phyloP scores from a whole-genome alignment of 1,140 invertebrate genomes.

The Lutraria rhynchaena region DNA sequence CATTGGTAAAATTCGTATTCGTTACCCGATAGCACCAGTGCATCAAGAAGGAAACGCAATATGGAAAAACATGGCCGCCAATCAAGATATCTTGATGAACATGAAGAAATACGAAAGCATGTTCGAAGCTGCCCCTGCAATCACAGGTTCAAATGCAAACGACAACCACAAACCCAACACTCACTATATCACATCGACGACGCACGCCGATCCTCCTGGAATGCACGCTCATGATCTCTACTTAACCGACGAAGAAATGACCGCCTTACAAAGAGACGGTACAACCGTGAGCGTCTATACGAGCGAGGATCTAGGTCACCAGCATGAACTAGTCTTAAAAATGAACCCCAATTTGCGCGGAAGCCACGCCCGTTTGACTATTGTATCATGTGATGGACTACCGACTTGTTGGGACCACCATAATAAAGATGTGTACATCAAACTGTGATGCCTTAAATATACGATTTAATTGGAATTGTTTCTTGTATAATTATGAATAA shows the following conservation, averaged over 20 bases:
- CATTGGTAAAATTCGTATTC: slow-evolving; percentile 65
- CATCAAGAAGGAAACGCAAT: slow-evolving; percentile 67
- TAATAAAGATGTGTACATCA: background rate
- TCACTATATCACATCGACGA: slow-evolving; percentile 10
- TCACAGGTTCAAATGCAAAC: background rate
- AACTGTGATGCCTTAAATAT: too few species aligned
- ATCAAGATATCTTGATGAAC: slow-evolving; percentile 71
- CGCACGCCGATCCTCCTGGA: background rate
- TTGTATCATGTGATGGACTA: slow-evolving; percentile 38
- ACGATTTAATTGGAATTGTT: too few species aligned
- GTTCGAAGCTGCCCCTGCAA: slow-evolving; percentile 28
- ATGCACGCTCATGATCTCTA: slow-evolving; percentile 58
- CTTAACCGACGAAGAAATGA: slow-evolving; percentile 45
- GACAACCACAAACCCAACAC: background rate
- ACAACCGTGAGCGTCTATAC: slow-evolving; percentile 35
- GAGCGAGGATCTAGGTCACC: slow-evolving; percentile 53
- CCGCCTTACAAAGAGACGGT: background rate
- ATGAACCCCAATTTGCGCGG: background rate
- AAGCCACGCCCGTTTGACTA: background rate
- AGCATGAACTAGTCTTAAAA: slow-evolving; percentile 36
- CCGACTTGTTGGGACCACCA: slow-evolving; percentile 38
- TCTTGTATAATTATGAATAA: too few species aligned
- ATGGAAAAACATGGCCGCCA: slow-evolving; percentile 73
- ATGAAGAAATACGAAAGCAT: slow-evolving; percentile 48
- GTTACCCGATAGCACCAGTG: slow-evolving; percentile 74